Evolutionary conservation across 2,888 invertebrate species (phyloP).

Genomic region (Leptura quadrifasciata): DNA sequence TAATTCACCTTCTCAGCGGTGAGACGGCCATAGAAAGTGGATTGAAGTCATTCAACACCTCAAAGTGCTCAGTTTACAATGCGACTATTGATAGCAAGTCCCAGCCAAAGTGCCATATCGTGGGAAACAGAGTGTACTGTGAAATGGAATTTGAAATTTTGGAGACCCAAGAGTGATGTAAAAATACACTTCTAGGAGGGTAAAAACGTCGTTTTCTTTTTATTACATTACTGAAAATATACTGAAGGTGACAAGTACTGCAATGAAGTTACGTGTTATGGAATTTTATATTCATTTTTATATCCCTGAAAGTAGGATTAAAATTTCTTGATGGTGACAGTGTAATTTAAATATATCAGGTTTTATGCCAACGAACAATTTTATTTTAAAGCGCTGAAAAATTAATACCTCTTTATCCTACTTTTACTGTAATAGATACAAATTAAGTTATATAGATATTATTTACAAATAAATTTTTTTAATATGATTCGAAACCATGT

Average conservation of each 20-base stretch:
- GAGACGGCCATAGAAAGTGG: slow-evolving; percentile 64
- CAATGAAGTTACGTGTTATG: slow-evolving; percentile 73
- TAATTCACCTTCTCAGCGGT: slow-evolving; percentile 59
- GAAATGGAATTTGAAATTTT: slow-evolving; percentile 75
- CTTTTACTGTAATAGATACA: slow-evolving; percentile 41
- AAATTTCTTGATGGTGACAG: slow-evolving; percentile 72
- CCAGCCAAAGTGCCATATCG: slow-evolving; percentile 67
- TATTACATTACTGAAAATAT: slow-evolving; percentile 73
- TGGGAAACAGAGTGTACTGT: slow-evolving; percentile 63
- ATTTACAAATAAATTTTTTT: slow-evolving; percentile 9
- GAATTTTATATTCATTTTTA: slow-evolving; percentile 74
- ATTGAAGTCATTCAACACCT: slow-evolving; percentile 71
- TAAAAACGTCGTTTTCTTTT: slow-evolving; percentile 72
- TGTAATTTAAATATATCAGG: slow-evolving; percentile 71
- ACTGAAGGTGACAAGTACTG: slow-evolving; percentile 72
- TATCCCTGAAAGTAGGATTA: slow-evolving; percentile 72
- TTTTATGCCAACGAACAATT: slow-evolving; percentile 61
- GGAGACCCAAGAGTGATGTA: slow-evolving; percentile 74
- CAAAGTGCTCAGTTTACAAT: slow-evolving; percentile 72
- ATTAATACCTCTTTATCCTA: slow-evolving; percentile 46
- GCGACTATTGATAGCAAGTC: slow-evolving; percentile 67
- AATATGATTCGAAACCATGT: no score
- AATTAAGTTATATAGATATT: slow-evolving; percentile 42
- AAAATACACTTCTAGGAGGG: slow-evolving; percentile 73
- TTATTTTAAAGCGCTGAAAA: slow-evolving; percentile 45